Evolutionary conservation across 2,113 vertebrate species (phyloP), one percentile per base, ranked within the genome.

Genomic region (Periophthalmus modestus): DNA sequence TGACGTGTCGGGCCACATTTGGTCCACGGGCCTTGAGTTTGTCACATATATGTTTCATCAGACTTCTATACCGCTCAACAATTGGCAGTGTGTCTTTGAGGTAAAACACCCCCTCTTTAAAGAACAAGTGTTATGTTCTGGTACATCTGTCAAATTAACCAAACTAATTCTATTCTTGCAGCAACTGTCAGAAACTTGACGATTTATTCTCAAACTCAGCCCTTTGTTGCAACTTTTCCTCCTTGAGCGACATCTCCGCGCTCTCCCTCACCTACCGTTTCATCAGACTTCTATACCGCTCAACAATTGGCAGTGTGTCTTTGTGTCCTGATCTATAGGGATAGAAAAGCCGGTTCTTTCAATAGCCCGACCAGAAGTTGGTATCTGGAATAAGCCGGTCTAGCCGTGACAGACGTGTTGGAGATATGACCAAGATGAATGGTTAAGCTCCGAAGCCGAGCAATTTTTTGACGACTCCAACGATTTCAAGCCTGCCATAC

Each of bases 341-440:
- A 12, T 72, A 65, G 71, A 63, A 46, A 80, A 81, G 69, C 33
- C 19, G 72, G 34, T 68, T 21, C 67, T 71, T 66, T 72, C 71
- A n/a, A 58, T 7, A 28, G 48, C 71, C 82, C 71, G 78, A 71
- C 61, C 57, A 82, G 70, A 82, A 47, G 59, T 74, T 81, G 79
- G 74, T 89, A 85, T 82, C 83, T 87, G 78, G 0, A 47, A 83
- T 75, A 71, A 82, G 73, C 63, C 61, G 19, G 58, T 85, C 82
- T 88, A 24, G 65, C 67, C 72, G 85, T 85, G 86, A 88, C 91
- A 87, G 85, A 83, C 80, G 69, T 81, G 85, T 78, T 89, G 89
- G 88, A 91, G 89, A 89, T 85, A 90, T 89, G 88, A 89, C 85
- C 81, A 82, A 86, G 87, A 91, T 89, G 87, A 91, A 91, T 86